Base-by-base conservation (phyloP, 2,113 vertebrate species). In the Thunnus thynnus region DNA sequence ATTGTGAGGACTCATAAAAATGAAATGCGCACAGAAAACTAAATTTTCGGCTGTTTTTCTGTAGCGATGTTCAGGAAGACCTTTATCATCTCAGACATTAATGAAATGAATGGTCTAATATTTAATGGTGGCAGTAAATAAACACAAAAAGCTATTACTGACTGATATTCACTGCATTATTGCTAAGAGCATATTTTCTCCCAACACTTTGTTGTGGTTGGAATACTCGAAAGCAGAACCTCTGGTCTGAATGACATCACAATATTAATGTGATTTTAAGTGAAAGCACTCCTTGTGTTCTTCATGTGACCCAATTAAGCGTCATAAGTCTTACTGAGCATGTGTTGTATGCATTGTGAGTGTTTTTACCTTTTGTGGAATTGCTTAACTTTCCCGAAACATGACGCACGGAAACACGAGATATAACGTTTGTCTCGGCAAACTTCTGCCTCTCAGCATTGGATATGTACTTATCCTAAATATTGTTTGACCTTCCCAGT, bases 391-490 rank as follows among this genome's bases (percentile, higher is more conserved):
- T 22, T 64, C 36, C 56, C 56, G 50, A 66, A 71, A 46, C 79
- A 17, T 41, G 48, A 71, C 51, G 7, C 57, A 22, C 48, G 27
- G 58, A 50, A 80, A 69, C 56, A 61, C 7, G 11, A 71, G 22
- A 25, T 27, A 2, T 4, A 25, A 11, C 17, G 7, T 20, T 7
- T 27, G 54, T 60, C 78, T 80, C 85, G 54, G 72, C 80, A 90
- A 76, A 88, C 83, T 87, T 79, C 65, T 57, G 30, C 67, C 78
- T 86, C 86, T 86, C 77, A 71, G 68, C 17, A 17, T 87, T 90
- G 90, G 85, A 91, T 87, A 88, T 90, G 80, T 87, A 88, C 90
- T 94, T 93, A 91, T 93, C 90, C 92, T 92, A 92, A 93, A 90
- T 90, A 89, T 86, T 85, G 72, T 82, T 89, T 93, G 93, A 94